Base-by-base conservation (phyloP, 2,888 invertebrate species). In the Lissonota sp. region DNA sequence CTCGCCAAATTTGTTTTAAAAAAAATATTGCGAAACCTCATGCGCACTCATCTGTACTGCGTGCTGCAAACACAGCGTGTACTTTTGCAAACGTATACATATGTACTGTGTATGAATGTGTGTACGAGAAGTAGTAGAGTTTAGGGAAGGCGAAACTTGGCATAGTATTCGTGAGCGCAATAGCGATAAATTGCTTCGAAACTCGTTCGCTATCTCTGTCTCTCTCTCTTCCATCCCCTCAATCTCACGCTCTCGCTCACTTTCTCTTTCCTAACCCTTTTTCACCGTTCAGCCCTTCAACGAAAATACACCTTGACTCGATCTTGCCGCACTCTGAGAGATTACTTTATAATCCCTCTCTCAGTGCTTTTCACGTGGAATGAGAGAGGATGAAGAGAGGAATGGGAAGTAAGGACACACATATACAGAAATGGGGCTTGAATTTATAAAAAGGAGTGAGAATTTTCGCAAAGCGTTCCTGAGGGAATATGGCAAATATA, bases 321-420 rank as follows among this genome's bases (percentile, higher is more conserved):
- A 84, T 84, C 84, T 80, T 72, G 46, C 81, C 79, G 84, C 86
- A 85, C 86, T 85, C 82, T 82, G 83, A 77, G 78, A 86, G 86
- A 86, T 86, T 86, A 84, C 85, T 85, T 79, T 83, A 80, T 83
- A 84, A 83, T 84, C 83, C 72, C 72, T 76, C 26, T 26, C 63
- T 57, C 75, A 63, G 71, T 72, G 80, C 69, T 66, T 67, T 26
- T 46, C 66, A 57, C 80, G 75, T 71, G 40, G 37, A 60, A 16
- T 37, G 49, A 42, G 57, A 44, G 14, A 37, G 39, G 14, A 66
- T 44, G 73, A 46, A 73, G 37, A 40, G 64, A 57, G 46, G 26
- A 57, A 80, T 66, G 53, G 53, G 42, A 71, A 26, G 64, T 12
- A 53, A n/a, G 6, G 6, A 49, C 16, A 53, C n/a, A 53, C 5